Evolutionary conservation across 37 sponge, comb jelly and placozoan species (phyloP).

Genomic region (Crambe crambe): DNA sequence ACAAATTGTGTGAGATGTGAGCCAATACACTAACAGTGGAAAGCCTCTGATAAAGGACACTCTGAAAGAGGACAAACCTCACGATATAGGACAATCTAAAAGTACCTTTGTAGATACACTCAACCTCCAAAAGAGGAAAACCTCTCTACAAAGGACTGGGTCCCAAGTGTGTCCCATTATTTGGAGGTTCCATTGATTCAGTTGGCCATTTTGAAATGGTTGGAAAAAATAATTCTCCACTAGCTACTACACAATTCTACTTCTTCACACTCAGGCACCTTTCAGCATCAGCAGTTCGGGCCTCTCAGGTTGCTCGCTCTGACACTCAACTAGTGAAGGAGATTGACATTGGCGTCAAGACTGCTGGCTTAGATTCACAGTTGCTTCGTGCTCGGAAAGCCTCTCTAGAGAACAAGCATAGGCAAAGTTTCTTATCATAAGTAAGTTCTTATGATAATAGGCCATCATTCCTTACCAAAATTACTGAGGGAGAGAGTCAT

Average conservation of each 20-base stretch:
- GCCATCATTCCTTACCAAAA: too few species aligned
- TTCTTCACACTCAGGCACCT: conserved; percentile 13
- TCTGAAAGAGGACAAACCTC: too few species aligned
- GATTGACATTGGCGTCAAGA: background rate
- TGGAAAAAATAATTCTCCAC: background rate
- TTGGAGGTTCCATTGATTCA: background rate
- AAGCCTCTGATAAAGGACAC: too few species aligned
- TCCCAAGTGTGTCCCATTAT: too few species aligned
- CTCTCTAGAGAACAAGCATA: conserved; percentile 48
- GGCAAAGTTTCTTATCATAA: too few species aligned
- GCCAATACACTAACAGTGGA: background rate
- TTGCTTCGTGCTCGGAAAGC: conserved; percentile 30
- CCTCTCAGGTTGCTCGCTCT: background rate
- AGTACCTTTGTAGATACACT: too few species aligned
- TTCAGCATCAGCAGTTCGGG: conserved; percentile 7
- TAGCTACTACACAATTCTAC: background rate
- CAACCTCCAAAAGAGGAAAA: too few species aligned
- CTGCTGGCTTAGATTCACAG: conserved; percentile 18
- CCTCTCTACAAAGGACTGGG: too few species aligned
- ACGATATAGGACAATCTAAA: too few species aligned
- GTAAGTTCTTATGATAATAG: too few species aligned
- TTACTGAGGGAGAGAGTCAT: too few species aligned
- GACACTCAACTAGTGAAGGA: conserved; percentile 4
- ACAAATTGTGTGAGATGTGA: background rate
- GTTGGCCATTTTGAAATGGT: background rate